Evolutionary conservation across 2,888 invertebrate species (phyloP), one percentile per base, ranked within the genome.

Genomic region (Clitarchus hookeri): DNA sequence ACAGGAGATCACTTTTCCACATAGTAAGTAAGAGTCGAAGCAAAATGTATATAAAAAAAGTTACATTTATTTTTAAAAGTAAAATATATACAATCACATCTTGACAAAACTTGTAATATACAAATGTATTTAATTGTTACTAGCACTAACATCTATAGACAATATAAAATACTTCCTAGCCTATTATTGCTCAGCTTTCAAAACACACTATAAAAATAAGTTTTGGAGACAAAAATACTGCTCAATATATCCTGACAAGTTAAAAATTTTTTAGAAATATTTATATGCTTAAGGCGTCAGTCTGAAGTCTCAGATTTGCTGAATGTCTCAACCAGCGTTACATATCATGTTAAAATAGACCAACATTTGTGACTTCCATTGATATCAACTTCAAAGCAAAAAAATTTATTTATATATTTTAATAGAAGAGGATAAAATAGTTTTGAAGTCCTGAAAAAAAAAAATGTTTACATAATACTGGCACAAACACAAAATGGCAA

Each of bases 151-250:
- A 23, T 65, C 65, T 65, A 65, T 65, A 12, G 65, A 65, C 65
- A 65, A n/a, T 65, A 65, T 19, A 65, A 65, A 65, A 65, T 65
- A 65, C n/a, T 65, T 65, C 16, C n/a, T 65, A 65, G 65, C 65
- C n/a, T 65, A 65, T 65, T 65, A 65, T 65, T 65, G 65, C 65
- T 65, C 65, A 65, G 65, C 8, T n/a, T n/a, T 65, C 65, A 65
- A 65, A 65, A 65, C 8, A 65, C 48, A 16, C 65, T 65, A 65
- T n/a, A 65, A 65, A 65, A 65, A 65, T 65, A 65, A 65, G n/a
- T 65, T 65, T 19, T 65, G 65, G 65, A 65, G 65, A n/a, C 16
- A 65, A 19, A 65, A 65, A 65, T 65, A 65, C 65, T 65, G 65
- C n/a, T n/a, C 65, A 65, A 23, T 65, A 53, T 53, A 65, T n/a